phyloP scores from a whole-genome alignment of 2,888 invertebrate genomes.

The Ecdyonurus torrentis region DNA sequence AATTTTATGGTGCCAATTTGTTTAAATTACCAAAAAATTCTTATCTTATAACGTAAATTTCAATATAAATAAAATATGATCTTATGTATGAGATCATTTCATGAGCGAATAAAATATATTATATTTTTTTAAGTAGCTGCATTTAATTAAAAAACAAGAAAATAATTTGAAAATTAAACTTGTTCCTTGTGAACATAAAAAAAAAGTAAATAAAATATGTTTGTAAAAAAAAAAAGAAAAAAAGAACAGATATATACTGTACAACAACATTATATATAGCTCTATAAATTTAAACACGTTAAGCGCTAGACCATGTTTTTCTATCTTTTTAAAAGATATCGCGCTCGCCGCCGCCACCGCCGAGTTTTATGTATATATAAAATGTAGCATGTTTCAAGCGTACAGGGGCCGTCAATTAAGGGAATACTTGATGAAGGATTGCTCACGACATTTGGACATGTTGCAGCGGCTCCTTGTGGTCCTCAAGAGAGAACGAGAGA shows the following conservation, averaged over 20 bases:
- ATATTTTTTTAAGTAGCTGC: no score
- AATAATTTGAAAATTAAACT: no score
- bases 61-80: no score
- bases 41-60: no score
- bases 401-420: constrained; percentile 1
- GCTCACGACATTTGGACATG: not conserved
- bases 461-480: not conserved
- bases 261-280: no score
- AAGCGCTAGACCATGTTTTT: constrained; percentile 2
- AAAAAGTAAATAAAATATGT: not conserved
- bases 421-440: not conserved
- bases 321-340: not conserved
- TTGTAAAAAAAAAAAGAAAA: not conserved
- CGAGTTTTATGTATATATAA: no score
- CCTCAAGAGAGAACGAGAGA: no score
- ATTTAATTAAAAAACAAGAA: no score
- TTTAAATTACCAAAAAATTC: no score
- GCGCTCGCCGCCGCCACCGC: not conserved
- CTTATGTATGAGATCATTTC: no score
- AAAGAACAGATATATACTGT: not conserved
- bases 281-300: constrained; percentile 1
- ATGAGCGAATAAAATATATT: no score
- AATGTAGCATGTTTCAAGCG: not conserved
- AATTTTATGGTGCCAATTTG: no score
- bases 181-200: not conserved